Evolutionary conservation across 2,113 vertebrate genomes (phyloP), one percentile per base, ranked within the genome.

Genomic region (Todiramphus chloris): DNA sequence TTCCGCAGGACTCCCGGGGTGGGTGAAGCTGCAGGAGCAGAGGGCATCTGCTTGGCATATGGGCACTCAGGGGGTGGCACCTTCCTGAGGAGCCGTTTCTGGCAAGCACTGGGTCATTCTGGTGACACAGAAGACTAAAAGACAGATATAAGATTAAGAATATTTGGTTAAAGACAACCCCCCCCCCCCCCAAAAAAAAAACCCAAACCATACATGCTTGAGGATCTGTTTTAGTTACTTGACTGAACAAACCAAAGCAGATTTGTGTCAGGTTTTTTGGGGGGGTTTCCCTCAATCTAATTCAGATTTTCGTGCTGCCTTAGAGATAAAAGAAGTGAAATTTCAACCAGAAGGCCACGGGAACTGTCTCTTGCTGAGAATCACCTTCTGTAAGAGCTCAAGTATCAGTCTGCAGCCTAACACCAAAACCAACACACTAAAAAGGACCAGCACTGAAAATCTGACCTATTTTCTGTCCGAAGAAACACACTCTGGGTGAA

Each of bases 271-370:
- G 19, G n/a, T 6, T 10, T 53, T 48, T 43, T 9, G 1, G 10
- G n/a, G n/a, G 53, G 16, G 33, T 5, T 16, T 25, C 56, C 37
- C n/a, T 75, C 15, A 31, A 25, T 8, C 11, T n/a, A 66, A 2
- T 10, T 56, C 35, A 63, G 69, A 10, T 72, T 46, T 51, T 21
- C 31, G 43, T 2, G 12, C 41, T 85, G 53, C 18, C 39, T n/a
- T 43, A 44, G 23, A 81, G 9, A 14, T 8, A 89, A 64, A 48
- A 6, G 10, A 81, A 8, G 23, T 6, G 14, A 33, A 5, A 12
- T 12, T 44, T 3, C 5, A 68, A 60, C 6, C 1, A 25, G 6
- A 31, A 85, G 20, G 17, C 28, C 18, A 20, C 1, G 0, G 31
- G 8, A 78, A 44, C 51, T 48, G 48, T 18, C 41, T 58, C 51